A percentile compares a stretch with the other conserved stretches of the same genome.
phyloP scores from a whole-genome alignment of 2,888 invertebrate species.

The Agrochola macilenta region DNA sequence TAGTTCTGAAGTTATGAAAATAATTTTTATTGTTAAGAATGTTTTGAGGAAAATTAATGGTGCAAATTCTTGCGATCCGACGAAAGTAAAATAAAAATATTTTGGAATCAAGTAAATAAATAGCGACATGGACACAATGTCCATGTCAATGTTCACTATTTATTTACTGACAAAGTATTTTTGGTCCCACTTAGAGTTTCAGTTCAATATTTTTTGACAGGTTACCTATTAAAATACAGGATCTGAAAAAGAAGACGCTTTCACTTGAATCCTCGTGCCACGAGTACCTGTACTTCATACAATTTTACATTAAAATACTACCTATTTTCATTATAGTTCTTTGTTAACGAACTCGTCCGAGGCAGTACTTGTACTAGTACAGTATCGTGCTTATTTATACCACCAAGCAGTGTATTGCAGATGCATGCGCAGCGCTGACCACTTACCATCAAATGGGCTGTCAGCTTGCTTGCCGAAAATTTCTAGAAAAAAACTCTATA shows the following conservation, averaged over 20 bases:
- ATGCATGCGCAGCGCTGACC: not conserved
- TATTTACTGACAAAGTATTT: not conserved
- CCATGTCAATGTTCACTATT: too few species aligned
- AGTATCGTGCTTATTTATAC: not conserved
- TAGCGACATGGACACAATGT: not conserved
- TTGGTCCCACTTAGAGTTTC: not conserved
- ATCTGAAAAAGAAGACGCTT: too few species aligned
- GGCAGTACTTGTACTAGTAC: too few species aligned
- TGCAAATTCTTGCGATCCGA: not conserved
- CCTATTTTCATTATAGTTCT: not conserved
- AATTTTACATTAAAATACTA: too few species aligned
- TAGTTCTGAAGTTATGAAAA: constrained; percentile 8
- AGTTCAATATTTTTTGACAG: not conserved
- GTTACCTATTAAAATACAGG: constrained; percentile 1
- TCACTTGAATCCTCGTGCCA: too few species aligned
- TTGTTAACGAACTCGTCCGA: too few species aligned
- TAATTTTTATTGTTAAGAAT: not conserved
- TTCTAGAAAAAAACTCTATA: too few species aligned
- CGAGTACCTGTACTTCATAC: too few species aligned
- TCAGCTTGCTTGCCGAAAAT: too few species aligned
- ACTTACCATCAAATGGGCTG: not conserved
- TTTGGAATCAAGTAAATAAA: not conserved
- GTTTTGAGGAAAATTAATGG: not conserved
- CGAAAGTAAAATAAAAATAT: not conserved
- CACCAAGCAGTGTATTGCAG: too few species aligned